phyloP scores from a whole-genome alignment of 2,797 vertebrate species.

The Alosa sapidissima region DNA sequence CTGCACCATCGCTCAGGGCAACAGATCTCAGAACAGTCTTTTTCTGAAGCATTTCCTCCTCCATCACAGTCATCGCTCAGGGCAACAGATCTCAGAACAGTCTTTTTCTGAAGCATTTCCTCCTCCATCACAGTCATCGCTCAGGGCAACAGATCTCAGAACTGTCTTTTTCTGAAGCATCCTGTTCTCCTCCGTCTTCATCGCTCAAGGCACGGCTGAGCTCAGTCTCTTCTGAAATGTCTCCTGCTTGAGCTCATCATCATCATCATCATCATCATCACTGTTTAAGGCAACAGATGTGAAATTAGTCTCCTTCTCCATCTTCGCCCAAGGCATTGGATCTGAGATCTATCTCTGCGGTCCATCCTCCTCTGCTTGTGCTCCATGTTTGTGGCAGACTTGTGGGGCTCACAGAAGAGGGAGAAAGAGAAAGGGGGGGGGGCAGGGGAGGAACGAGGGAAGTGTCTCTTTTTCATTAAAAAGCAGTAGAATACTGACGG shows the following conservation, averaged over 20 bases:
- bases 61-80: slow-evolving; percentile 56
- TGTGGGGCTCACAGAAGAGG: neutral
- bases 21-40: slow-evolving; percentile 2
- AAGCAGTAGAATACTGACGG: slow-evolving; percentile 69
- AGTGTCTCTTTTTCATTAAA: neutral
- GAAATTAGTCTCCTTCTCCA: neutral
- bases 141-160: slow-evolving; percentile 55
- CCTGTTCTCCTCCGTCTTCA: neutral
- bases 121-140: slow-evolving; percentile 50
- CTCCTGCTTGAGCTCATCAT: neutral
- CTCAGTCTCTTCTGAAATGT: neutral
- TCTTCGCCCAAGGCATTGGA: neutral
- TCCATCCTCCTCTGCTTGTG: neutral
- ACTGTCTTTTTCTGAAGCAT: neutral
- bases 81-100: slow-evolving; percentile 50
- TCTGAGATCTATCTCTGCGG: neutral
- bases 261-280: neutral
- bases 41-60: neutral
- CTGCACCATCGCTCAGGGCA: neutral
- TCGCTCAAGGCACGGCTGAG: neutral
- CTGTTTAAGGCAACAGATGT: neutral
- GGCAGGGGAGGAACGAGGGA: neutral
- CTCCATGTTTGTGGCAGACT: neutral
- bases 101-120: neutral
- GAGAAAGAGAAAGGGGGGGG: neutral